These are phyloP conservation scores for Ptiloglossa arizonensis DNA, from an alignment of 1,140 invertebrate genomes.

Conservation along the genomic window DNA sequence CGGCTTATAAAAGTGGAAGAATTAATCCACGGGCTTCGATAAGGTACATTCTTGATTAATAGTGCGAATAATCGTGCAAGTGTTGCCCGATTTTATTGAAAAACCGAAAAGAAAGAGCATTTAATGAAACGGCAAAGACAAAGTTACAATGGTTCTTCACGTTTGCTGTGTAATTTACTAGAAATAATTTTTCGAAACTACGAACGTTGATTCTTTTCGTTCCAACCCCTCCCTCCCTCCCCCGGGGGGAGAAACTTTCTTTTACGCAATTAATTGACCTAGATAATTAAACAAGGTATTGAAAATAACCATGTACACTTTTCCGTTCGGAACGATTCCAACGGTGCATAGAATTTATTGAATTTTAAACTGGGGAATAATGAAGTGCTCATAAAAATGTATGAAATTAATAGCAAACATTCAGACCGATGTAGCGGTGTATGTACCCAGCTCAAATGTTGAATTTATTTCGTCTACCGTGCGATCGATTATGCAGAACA, in stretches of 20 bases:
- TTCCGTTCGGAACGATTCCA: no score
- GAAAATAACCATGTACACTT: no score
- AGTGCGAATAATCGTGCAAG: background rate
- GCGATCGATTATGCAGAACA: slow-evolving; percentile 37
- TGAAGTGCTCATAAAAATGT: slow-evolving; percentile 8
- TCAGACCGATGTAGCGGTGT: background rate
- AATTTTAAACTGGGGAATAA: background rate
- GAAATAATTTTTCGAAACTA: no score
- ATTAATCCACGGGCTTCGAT: slow-evolving; percentile 16
- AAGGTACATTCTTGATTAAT: background rate
- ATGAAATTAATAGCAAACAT: slow-evolving; percentile 10
- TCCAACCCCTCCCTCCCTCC: no score
- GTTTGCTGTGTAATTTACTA: no score
- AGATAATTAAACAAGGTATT: no score
- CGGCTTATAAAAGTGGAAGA: background rate
- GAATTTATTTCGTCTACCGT: background rate
- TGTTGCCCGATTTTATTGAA: background rate
- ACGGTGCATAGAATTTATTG: background rate
- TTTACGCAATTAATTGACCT: no score
- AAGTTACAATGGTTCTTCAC: background rate
- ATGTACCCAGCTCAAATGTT: background rate
- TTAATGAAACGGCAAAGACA: background rate
- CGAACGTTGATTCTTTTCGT: no score
- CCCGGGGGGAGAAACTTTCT: no score
- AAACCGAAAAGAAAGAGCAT: background rate